Base-by-base conservation (phyloP, 2,113 vertebrate genomes). In the Pelecanus crispus region DNA sequence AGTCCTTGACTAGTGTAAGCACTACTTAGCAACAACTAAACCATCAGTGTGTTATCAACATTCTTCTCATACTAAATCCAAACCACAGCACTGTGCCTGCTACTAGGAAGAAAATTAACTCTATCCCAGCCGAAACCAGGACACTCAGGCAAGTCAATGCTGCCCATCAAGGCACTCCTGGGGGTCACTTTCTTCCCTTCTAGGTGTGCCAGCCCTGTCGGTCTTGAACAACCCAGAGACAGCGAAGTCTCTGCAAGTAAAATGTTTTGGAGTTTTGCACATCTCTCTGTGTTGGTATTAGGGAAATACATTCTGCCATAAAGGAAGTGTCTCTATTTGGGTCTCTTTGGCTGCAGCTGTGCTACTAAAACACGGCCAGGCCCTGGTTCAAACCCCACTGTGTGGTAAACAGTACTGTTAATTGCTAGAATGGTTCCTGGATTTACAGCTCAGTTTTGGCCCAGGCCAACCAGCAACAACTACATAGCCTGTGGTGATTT, bases 391-490 rank as follows among this genome's bases (percentile, higher is more conserved):
- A 63, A 52, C 19, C 16, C 5, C 71, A 18, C 9, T 17, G 7
- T 38, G 20, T 1, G 1, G 16, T 38, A 62, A 87, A 62, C 24
- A 36, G 2, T 4, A 5, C 10, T 56, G 22, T 12, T 56, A 42
- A 13, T 28, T 81, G 29, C 70, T 87, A n/a, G 11, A 56, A 52
- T 1, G 1, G 18, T 42, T 87, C 52, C 47, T 85, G 88, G 16
- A 13, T 31, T 80, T 17, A n/a, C 28, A 52, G 29, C 7, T 52
- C 0, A 0, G 5, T 47, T 81, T 82, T 92, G 40, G 14, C 31
- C 58, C 36, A 49, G 71, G 38, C 21, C 17, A 77, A 36, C 32
- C 34, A 65, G 14, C 40, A 71, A 6, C n/a, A 81, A 31, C 10
- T 5, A 7, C 11, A 17, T 13, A 45, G 4, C 13, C 32, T 49